These are phyloP conservation scores for Euzophera pinguis DNA, from an alignment of 2,888 invertebrate genomes.

Conservation along the genomic window DNA sequence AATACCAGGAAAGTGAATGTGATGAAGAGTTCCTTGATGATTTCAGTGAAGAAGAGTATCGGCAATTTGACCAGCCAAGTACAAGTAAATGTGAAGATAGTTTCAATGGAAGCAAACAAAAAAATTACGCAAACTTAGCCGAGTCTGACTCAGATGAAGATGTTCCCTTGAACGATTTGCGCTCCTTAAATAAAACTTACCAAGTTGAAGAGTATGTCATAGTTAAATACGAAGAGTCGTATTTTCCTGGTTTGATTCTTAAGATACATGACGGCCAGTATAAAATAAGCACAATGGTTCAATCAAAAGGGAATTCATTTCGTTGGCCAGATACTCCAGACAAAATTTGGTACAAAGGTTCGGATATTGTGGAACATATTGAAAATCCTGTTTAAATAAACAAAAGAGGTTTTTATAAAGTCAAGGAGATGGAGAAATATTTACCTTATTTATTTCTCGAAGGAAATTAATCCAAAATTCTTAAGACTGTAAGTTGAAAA, in stretches of 20 bases:
- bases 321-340: background rate
- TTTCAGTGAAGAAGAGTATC: background rate
- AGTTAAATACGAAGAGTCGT: background rate
- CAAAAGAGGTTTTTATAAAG: background rate
- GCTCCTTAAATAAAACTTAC: background rate
- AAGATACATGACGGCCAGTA: background rate
- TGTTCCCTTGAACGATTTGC: background rate
- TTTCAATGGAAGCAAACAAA: too few species aligned
- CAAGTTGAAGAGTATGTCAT: background rate
- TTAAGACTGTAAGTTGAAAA: too few species aligned
- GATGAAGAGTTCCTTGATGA: background rate
- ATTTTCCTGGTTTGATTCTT: background rate
- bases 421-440: background rate
- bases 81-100: too few species aligned
- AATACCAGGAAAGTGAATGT: background rate
- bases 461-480: too few species aligned
- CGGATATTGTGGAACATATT: background rate
- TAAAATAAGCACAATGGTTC: background rate
- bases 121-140: background rate
- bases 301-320: background rate
- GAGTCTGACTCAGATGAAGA: background rate
- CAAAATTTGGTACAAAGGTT: background rate
- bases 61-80: background rate
- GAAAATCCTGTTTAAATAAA: background rate
- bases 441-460: background rate